These are phyloP conservation scores for Melanotaenia parkinsoni DNA, from an alignment of 2,797 vertebrate species.

Conservation along the genomic window DNA sequence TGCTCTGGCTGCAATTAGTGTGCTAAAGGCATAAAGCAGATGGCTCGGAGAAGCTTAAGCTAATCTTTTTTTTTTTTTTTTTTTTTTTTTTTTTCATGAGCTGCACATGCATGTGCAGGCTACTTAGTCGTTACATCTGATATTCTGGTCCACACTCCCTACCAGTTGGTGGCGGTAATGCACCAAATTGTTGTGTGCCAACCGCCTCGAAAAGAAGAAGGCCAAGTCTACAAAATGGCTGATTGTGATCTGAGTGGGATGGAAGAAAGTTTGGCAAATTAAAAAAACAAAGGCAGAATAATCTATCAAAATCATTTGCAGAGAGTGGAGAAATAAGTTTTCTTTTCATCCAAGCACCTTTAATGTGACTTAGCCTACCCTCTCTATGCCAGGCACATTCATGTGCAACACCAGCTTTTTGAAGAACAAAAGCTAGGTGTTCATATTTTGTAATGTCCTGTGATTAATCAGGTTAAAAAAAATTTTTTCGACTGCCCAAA, in stretches of 20 bases:
- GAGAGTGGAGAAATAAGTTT: too few species aligned
- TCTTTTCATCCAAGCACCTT: too few species aligned
- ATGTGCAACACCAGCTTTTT: too few species aligned
- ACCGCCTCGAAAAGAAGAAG: too few species aligned
- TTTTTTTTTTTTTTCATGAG: conserved; percentile 19
- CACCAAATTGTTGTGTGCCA: background rate
- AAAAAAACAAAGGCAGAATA: too few species aligned
- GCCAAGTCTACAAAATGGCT: too few species aligned
- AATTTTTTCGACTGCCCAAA: background rate
- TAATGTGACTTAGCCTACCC: too few species aligned
- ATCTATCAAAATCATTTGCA: too few species aligned
- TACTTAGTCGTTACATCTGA: background rate
- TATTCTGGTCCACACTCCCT: background rate
- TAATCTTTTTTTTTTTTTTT: conserved; percentile 50
- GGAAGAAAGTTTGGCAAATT: too few species aligned
- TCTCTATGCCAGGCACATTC: too few species aligned
- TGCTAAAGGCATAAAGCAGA: conserved; percentile 60
- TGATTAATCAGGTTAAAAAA: background rate
- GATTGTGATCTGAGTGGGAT: too few species aligned
- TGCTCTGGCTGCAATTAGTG: conserved; percentile 28
- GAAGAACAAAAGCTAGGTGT: too few species aligned
- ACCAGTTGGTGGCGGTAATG: background rate
- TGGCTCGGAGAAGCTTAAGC: conserved; percentile 55
- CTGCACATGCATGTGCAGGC: conserved; percentile 14
- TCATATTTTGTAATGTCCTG: background rate